These are phyloP conservation scores for Belonocnema kinseyi DNA, from an alignment of 1,140 invertebrate genomes.

Conservation along the genomic window DNA sequence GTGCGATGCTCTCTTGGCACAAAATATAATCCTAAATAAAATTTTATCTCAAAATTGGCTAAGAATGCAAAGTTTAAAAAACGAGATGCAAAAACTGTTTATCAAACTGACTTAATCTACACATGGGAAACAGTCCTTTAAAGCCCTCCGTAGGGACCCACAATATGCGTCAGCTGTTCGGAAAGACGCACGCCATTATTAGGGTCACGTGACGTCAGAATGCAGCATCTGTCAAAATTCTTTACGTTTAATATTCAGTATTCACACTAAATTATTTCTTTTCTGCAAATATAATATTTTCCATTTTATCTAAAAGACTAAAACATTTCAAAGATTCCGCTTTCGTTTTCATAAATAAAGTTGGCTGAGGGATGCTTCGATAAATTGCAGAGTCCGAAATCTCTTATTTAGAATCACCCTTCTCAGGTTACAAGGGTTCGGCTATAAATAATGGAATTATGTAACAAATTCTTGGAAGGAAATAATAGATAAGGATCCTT, in stretches of 20 bases:
- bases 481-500: conserved; percentile 51
- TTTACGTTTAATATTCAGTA: conserved; percentile 31
- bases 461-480: conserved; percentile 24
- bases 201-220: no score
- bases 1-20: background rate
- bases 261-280: conserved; percentile 5
- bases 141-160: no score
- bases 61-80: no score
- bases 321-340: conserved; percentile 38
- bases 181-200: no score
- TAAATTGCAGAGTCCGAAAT: conserved; percentile 4
- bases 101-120: no score
- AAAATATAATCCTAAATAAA: background rate
- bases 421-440: conserved; percentile 47
- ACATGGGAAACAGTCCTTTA: background rate
- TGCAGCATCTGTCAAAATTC: background rate
- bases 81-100: no score
- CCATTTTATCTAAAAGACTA: conserved; percentile 39
- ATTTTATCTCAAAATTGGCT: no score
- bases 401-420: conserved; percentile 38
- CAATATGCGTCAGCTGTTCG: no score
- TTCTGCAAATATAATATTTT: conserved; percentile 33
- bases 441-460: conserved; percentile 68
- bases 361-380: background rate
- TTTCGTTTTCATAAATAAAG: background rate